Evolutionary conservation across 2,888 invertebrate species (phyloP), one percentile per base, ranked within the genome.

Genomic region (Lomographa bimaculata): DNA sequence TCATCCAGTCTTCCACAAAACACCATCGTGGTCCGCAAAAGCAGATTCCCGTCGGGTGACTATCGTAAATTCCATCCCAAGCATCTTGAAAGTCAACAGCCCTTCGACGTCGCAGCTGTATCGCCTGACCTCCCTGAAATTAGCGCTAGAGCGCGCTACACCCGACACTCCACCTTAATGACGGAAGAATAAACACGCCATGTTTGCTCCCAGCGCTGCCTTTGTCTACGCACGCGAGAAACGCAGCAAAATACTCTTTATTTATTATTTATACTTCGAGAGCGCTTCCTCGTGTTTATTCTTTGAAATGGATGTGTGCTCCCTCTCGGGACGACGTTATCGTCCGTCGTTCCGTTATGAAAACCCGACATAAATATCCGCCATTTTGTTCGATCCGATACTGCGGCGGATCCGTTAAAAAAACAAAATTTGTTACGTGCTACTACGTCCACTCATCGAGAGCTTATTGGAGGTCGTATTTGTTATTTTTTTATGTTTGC

Each of bases 261-360:
- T 84, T 82, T 80, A 84, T 84, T 84, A 85, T 86, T 83, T 84
- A 85, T 83, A 81, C 84, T 80, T 81, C 77, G 79, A 79, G 79
- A 81, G 76, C 74, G 69, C 71, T 77, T 79, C 73, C 76, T 71
- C 66, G 64, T 85, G 83, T 84, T 83, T 83, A 78, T 80, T 80
- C 79, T 83, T 76, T 76, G 83, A 79, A 81, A 84, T 85, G 81
- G 82, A 81, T 79, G 80, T 82, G 74, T 69, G 72, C 70, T 63
- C 29, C 71, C 71, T 64, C 66, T 57, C 59, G 49, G 45, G 54
- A 56, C 62, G 60, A 64, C 64, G 24, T 65, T n/a, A n/a, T n/a
- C n/a, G n/a, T n/a, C n/a, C n/a, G n/a, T 60, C 65, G 64, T 61
- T 56, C 66, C 71, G 69, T 73, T 76, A 74, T 60, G 66, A 70